Base-by-base conservation (phyloP, 2,888 invertebrate species). In the Cerceris ruficornis region DNA sequence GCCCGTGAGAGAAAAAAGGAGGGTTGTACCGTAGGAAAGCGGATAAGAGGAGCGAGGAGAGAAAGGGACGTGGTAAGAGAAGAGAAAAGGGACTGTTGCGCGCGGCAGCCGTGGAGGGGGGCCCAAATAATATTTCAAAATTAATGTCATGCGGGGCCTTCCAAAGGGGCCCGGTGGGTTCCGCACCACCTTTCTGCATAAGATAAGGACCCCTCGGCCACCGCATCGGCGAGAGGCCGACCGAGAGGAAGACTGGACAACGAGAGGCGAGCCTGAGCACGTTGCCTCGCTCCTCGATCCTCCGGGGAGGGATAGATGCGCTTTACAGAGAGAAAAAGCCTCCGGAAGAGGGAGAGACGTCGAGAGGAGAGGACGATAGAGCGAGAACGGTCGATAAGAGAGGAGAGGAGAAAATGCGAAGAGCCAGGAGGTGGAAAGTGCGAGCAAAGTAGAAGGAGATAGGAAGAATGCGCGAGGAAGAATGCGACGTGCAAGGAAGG, bases 71-170 rank as follows among this genome's bases (percentile, higher is more conserved):
- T 57, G 52, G 55, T 55, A 9, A 68, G 61, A 75, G 69, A 80
- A 61, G 57, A 70, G 60, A 68, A 67, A 74, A 58, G 49, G 67
- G 62, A 52, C 50, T 46, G 54, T 52, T 59, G 72, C 71, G 60
- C 59, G 75, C 69, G 65, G 62, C 49, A 14, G 13, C 15, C 72
- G 52, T 68, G 67, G 76, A 80, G 77, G 59, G 82, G 80, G 86
- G 84, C 75, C 82, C 86, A 88, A 91, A 90, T 90, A 91, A 91
- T 91, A 91, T 89, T 91, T 91, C 88, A 90, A 91, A 91, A 91
- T 91, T 91, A 91, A 91, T 88, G 89, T 89, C 88, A 89, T 87
- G 88, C 87, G 86, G 86, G 80, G 82, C 81, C 85, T 83, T 84
- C 84, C 84, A 88, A 88, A 87, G 84, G 83, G 85, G 85, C 80